Conservation (phyloP, 2,113 vertebrate species). For the Bubo blakistoni region DNA sequence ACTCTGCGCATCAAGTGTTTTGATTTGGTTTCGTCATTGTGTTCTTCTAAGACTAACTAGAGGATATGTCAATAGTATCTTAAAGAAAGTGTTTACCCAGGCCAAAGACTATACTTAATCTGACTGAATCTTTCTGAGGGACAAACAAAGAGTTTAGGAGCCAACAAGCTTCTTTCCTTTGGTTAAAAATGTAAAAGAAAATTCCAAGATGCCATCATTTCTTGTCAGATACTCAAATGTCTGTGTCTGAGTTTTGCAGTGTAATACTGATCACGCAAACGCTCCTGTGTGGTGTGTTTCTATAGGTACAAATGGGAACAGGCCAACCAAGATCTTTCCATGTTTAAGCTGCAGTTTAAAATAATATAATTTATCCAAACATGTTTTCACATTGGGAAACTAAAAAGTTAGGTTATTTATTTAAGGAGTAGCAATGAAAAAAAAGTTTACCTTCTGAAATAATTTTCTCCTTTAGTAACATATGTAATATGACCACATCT, state of each 20-base stretch:
- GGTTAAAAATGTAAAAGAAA: neutral
- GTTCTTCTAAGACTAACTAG: neutral
- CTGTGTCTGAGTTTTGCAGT: neutral
- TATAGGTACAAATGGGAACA: neutral
- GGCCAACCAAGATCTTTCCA: neutral
- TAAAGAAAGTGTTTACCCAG: neutral
- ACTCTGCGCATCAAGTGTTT: neutral
- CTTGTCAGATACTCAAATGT: neutral
- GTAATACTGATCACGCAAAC: neutral
- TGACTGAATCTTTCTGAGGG: neutral
- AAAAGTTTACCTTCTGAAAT: neutral
- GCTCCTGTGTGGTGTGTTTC: neutral
- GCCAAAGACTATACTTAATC: neutral
- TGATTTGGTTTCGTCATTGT: slow-evolving; percentile 25
- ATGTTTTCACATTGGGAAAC: neutral
- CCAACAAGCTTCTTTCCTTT: neutral
- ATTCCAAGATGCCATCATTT: neutral
- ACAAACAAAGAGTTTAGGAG: neutral
- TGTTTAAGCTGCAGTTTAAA: neutral
- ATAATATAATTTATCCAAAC: neutral
- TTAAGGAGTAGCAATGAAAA: neutral
- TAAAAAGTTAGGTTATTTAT: neutral
- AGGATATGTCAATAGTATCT: neutral
- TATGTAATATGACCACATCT: neutral
- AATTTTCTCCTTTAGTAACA: slow-evolving; percentile 31